Evolutionary conservation across 2,797 vertebrate genomes (phyloP).

Genomic region (Tenualosa thibaudeaui): DNA sequence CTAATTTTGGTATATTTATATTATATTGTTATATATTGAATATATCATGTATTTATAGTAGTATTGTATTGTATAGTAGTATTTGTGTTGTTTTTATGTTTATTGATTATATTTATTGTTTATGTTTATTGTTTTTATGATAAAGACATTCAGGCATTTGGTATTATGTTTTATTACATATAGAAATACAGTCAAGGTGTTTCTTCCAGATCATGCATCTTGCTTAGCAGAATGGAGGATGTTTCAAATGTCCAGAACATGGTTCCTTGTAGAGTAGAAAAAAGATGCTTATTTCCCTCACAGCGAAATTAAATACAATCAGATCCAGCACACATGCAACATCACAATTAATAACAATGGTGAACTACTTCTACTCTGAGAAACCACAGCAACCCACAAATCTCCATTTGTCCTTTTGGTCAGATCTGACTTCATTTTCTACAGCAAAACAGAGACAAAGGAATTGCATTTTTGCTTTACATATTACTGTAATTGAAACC

Average conservation of each 20-base stretch:
- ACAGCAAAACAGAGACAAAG: not conserved
- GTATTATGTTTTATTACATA: not conserved
- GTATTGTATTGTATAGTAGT: too few relatives aligned
- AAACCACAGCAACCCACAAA: not conserved
- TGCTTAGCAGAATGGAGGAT: too few relatives aligned
- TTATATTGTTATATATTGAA: too few relatives aligned
- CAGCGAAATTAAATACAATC: not conserved
- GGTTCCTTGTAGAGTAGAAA: not conserved
- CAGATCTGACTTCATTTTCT: constrained; percentile 55
- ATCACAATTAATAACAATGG: not conserved
- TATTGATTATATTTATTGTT: too few relatives aligned
- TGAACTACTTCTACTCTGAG: not conserved
- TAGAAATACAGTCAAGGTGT: not conserved
- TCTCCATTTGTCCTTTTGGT: not conserved
- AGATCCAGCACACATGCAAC: not conserved
- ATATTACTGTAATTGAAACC: not conserved
- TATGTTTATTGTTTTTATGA: too few relatives aligned
- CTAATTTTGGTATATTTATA: too few relatives aligned
- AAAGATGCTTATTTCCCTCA: not conserved
- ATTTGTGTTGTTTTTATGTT: too few relatives aligned
- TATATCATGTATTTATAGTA: too few relatives aligned
- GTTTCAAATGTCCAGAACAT: not conserved
- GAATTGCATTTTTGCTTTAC: not conserved
- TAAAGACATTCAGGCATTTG: not conserved
- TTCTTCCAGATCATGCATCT: not conserved